Evolutionary conservation across 2,888 invertebrate species (phyloP).

Genomic region (Xylocampa areola): DNA sequence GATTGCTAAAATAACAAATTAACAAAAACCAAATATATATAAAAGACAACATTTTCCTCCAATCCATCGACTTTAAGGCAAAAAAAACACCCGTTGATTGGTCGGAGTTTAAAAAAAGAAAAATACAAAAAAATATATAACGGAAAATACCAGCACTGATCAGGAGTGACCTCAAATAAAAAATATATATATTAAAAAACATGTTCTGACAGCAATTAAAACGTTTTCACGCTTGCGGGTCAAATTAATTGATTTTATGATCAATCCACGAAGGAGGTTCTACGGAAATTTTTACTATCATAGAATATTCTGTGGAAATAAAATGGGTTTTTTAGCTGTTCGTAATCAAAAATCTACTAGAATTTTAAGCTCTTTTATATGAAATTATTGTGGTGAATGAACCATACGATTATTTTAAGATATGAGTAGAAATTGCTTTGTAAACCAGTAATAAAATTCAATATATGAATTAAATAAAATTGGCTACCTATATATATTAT

Average conservation of each 20-base stretch:
- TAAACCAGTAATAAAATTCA: no score
- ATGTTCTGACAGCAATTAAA: slow-evolving; percentile 54
- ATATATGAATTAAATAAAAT: no score
- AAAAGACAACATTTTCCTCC: slow-evolving; percentile 32
- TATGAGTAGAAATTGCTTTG: no score
- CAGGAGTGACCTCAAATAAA: slow-evolving; percentile 54
- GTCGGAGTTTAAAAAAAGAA: slow-evolving; percentile 35
- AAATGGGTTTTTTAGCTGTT: slow-evolving; percentile 22
- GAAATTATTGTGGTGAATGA: background rate
- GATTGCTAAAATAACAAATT: slow-evolving; percentile 53
- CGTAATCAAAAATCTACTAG: slow-evolving; percentile 17
- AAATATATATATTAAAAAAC: slow-evolving; percentile 34
- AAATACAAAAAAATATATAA: slow-evolving; percentile 52
- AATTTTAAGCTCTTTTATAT: background rate
- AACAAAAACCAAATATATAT: slow-evolving; percentile 45
- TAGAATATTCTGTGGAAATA: slow-evolving; percentile 21
- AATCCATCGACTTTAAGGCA: slow-evolving; percentile 29
- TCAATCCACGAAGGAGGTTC: slow-evolving; percentile 53
- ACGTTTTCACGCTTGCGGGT: slow-evolving; percentile 56
- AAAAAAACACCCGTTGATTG: slow-evolving; percentile 47
- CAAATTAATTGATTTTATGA: slow-evolving; percentile 59
- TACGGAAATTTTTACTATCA: slow-evolving; percentile 47
- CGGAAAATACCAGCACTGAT: slow-evolving; percentile 55
- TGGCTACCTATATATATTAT: no score
- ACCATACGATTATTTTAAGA: no score